Percentiles rank a stretch among this genome's conserved stretches.
phyloP scores from a whole-genome alignment of 2,113 vertebrate species.

The Ochotona princeps region DNA sequence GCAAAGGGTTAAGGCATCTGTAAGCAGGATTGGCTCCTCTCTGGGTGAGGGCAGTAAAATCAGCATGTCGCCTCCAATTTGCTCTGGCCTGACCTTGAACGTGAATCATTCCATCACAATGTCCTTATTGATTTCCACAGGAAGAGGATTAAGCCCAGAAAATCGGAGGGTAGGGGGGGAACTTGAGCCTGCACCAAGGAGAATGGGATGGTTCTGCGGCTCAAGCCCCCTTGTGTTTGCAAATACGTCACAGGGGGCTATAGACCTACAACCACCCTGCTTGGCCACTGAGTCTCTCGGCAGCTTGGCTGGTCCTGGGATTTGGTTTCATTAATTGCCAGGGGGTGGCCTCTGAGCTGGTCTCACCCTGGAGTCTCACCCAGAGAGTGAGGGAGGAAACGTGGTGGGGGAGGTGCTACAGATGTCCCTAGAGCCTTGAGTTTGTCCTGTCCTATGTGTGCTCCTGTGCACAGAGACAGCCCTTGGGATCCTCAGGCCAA shows the following conservation, averaged over 20 bases:
- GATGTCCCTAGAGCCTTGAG: background rate
- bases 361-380: background rate
- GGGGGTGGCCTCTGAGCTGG: background rate
- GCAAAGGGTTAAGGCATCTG: constrained; percentile 72
- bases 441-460: background rate
- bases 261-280: background rate
- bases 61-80: constrained; percentile 89
- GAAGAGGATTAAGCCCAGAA: constrained; percentile 95
- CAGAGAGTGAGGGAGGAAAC: background rate
- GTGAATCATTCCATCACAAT: constrained; percentile 94
- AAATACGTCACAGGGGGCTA: constrained; percentile 84
- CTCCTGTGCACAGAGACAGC: background rate
- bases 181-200: constrained; percentile 90
- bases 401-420: background rate
- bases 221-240: constrained; percentile 90
- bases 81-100: constrained; percentile 90
- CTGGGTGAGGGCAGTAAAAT: constrained; percentile 79
- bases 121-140: constrained; percentile 96
- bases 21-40: constrained; percentile 41
- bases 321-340: constrained; percentile 20
- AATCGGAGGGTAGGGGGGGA: constrained; percentile 91
- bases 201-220: constrained; percentile 91
- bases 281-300: background rate
- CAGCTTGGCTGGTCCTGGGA: background rate
- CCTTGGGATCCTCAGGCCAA: background rate